Evolutionary conservation across 2,888 invertebrate genomes (phyloP), one percentile per base, ranked within the genome.

Genomic region (Xestoiulus laeticollis): DNA sequence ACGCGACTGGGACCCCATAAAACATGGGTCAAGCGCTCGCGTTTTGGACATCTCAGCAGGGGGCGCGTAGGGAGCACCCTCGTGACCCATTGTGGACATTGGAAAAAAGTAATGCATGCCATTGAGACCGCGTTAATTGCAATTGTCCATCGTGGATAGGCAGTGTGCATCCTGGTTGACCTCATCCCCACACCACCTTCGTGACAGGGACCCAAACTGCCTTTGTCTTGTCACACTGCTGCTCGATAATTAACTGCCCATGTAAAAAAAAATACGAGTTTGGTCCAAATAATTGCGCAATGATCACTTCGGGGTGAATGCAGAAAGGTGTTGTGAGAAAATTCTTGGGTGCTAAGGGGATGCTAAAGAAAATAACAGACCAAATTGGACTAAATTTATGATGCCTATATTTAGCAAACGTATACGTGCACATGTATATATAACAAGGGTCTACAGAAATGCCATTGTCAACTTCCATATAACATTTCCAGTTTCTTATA

Each of bases 211-310:
- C 59, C 59, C 22, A 59, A 59, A 59, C 22, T 59, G 59, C 59
- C 59, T 59, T 59, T 59, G 59, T 59, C 59, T 59, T 59, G 59
- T 59, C 59, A 59, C 59, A 59, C 59, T 59, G 59, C 59, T 59
- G 53, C 59, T 59, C 59, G 59, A 59, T 59, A 59, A 59, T 59
- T 59, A 59, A 59, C 59, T 59, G 19, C 59, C 19, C 59, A 59
- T 22, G 16, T 59, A 59, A 59, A 59, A 48, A 59, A 59, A 59
- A 5, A 8, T 38, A 38, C 22, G 22, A 59, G 59, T 22, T 59
- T 19, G 22, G 22, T 4, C 59, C n/a, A 59, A 22, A 59, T 59
- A 59, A 59, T 59, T 59, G 59, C 59, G 2, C 59, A n/a, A 59
- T 59, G 59, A 59, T 59, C 59, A 59, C 59, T 22, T 22, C 59